Percentiles rank a stretch among this genome's conserved stretches.
Conservation (phyloP, 2,797 vertebrate genomes). For the Enoplosus armatus region DNA sequence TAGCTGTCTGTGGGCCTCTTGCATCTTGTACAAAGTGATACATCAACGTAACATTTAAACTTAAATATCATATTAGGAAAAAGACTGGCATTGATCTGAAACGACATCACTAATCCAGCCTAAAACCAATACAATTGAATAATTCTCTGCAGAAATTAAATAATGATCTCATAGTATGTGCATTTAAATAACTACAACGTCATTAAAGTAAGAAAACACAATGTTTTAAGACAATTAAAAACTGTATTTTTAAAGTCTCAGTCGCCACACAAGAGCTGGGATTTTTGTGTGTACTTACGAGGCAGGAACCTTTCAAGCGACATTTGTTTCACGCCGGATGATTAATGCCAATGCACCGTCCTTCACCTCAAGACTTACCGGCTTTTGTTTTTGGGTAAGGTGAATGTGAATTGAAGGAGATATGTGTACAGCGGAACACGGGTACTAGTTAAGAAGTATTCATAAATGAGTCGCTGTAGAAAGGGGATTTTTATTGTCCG, state of each 20-base stretch:
- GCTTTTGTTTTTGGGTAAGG: constrained; percentile 59
- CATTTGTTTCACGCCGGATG: constrained; percentile 59
- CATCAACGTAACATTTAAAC: neutral
- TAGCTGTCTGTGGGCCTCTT: neutral
- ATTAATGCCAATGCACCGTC: constrained; percentile 51
- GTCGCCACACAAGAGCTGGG: no score
- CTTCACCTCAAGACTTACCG: constrained; percentile 47
- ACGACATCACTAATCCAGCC: neutral
- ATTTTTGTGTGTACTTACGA: neutral
- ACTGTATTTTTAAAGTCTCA: neutral
- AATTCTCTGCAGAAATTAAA: neutral
- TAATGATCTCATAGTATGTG: neutral
- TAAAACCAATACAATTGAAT: neutral
- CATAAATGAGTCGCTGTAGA: neutral
- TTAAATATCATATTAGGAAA: neutral
- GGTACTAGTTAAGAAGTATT: rapidly evolving
- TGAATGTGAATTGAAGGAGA: neutral
- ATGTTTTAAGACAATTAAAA: neutral
- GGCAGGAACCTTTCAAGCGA: constrained; percentile 36
- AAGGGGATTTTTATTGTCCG: neutral
- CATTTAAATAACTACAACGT: neutral
- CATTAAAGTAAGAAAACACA: neutral
- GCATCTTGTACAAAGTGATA: neutral
- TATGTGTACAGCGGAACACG: rapidly evolving
- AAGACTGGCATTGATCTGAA: neutral